Percentiles rank a stretch among this genome's conserved stretches.
phyloP scores from a whole-genome alignment of 2,888 invertebrate species.

The Doris montereyensis region DNA sequence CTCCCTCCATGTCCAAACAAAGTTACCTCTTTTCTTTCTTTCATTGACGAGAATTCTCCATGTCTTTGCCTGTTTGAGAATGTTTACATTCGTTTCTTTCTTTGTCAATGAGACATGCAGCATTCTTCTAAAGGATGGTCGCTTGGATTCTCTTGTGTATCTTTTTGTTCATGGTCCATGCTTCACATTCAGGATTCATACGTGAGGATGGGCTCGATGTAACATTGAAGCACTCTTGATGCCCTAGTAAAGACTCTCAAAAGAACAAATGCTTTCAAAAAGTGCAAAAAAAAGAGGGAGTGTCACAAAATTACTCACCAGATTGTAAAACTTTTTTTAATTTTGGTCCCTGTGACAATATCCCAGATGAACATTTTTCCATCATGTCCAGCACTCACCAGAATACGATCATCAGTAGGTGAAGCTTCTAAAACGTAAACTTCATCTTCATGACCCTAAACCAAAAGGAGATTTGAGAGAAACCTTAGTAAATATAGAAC shows the following conservation, averaged over 20 bases:
- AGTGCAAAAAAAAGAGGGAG: not conserved
- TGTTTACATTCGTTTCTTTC: too few relatives aligned
- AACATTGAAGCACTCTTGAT: not conserved
- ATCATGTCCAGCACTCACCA: conserved; percentile 96
- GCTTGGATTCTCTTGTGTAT: too few relatives aligned
- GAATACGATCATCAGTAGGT: conserved; percentile 83
- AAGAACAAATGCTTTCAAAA: not conserved
- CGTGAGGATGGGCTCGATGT: too few relatives aligned
- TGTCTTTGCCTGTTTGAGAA: too few relatives aligned
- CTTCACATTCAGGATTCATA: not conserved
- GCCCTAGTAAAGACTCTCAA: not conserved
- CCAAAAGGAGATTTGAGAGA: too few relatives aligned
- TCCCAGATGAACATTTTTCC: conserved; percentile 81
- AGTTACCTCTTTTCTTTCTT: too few relatives aligned
- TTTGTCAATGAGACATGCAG: too few relatives aligned
- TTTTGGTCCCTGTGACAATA: conserved; percentile 69
- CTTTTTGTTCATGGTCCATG: too few relatives aligned
- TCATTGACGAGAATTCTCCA: too few relatives aligned
- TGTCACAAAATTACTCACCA: conserved; percentile 53
- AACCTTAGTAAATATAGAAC: too few relatives aligned
- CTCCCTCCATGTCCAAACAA: too few relatives aligned
- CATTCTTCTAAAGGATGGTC: too few relatives aligned
- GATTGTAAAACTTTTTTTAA: conserved; percentile 72
- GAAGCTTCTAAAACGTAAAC: conserved; percentile 95
- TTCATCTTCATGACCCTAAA: conserved; percentile 88